These are phyloP conservation scores for Standfussiana lucernea DNA, from an alignment of 2,888 invertebrate genomes.

Conservation along the genomic window DNA sequence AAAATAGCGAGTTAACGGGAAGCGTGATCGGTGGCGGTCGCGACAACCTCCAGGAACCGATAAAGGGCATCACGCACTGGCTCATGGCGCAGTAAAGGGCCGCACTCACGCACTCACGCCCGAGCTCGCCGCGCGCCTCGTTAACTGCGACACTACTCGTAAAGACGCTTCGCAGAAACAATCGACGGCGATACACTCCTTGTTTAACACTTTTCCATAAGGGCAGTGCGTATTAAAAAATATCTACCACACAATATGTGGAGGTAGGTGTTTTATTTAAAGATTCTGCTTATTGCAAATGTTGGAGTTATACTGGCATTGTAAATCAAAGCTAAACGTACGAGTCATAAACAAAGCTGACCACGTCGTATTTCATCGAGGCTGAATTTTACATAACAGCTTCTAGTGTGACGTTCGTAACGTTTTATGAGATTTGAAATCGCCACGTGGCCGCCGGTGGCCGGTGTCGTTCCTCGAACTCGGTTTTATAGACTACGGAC, in stretches of 20 bases:
- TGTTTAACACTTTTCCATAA: conserved; percentile 65
- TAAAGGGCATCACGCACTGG: conserved; percentile 83
- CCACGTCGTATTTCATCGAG: conserved; percentile 70
- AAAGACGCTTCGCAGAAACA: conserved; percentile 87
- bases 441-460: conserved; percentile 82
- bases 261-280: conserved; percentile 67
- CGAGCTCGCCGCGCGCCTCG: conserved; percentile 81
- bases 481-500: conserved; percentile 87
- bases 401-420: conserved; percentile 72
- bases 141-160: conserved; percentile 85
- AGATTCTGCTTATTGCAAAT: conserved; percentile 67
- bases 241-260: conserved; percentile 43
- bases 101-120: conserved; percentile 70
- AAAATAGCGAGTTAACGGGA: conserved; percentile 88
- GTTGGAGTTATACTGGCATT: conserved; percentile 65
- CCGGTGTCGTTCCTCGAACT: conserved; percentile 83
- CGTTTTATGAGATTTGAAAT: conserved; percentile 80
- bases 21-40: conserved; percentile 85
- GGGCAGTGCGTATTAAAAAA: conserved; percentile 55
- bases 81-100: conserved; percentile 81
- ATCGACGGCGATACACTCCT: conserved; percentile 73
- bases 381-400: conserved; percentile 69
- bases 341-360: conserved; percentile 70
- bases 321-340: conserved; percentile 70
- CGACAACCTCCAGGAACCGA: conserved; percentile 88